Evolutionary conservation across 2,888 invertebrate genomes (phyloP), one percentile per base, ranked within the genome.

Genomic region (Thereva unica): DNA sequence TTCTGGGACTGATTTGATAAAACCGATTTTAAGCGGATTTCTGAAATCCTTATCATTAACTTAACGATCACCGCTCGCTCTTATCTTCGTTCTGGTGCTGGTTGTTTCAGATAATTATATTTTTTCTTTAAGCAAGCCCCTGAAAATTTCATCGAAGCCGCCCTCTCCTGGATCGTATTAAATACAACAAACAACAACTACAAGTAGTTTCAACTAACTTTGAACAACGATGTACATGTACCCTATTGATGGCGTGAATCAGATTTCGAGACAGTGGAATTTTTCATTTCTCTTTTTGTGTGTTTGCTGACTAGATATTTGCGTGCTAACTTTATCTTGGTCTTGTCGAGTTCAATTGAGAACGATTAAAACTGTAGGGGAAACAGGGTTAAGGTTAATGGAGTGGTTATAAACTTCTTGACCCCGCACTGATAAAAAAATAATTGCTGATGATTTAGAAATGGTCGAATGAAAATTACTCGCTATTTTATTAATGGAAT

Each of bases 341-440:
- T 47, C 38, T 47, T 65, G 65, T 55, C 65, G 55, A 65, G 55
- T 55, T 54, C 55, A 65, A 55, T 65, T 65, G 63, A 44, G 42
- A 53, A 52, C 38, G 45, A 59, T 59, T 59, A 59, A 59, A 59
- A 59, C 37, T 49, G 49, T 59, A 47, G 49, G 56, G 59, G 59
- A 59, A 59, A 59, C 52, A 64, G 63, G 63, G 63, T 64, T 64
- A 64, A 64, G 63, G 63, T 64, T 64, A 64, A 64, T 64, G 44
- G 53, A 64, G 44, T 64, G 63, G 63, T 64, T 64, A 53, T 52
- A 44, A 42, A 64, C 53, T 52, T 47, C 49, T 47, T 59, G 40
- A 59, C 59, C 59, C 49, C 47, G 6, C 38, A 8, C 59, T 59
- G 59, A 59, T 59, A 59, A 38, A 59, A 59, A 37, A 47, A 47